Evolutionary conservation across 2,888 invertebrate genomes (phyloP), one percentile per base, ranked within the genome.

Genomic region (Epistrophe grossulariae): DNA sequence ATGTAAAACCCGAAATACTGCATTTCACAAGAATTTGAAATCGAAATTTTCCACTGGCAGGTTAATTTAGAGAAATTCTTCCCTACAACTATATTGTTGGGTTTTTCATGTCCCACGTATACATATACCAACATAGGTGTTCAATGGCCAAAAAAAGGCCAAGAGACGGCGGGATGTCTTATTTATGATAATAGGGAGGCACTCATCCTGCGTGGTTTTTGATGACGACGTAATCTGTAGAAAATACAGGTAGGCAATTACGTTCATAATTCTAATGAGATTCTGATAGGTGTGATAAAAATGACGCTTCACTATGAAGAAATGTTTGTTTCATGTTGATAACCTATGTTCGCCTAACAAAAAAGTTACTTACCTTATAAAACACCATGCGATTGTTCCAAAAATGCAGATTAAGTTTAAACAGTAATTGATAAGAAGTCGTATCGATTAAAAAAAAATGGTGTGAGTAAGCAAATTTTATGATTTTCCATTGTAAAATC

Each of bases 1-100:
- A 85, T 85, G 81, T 85, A 85, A 85, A 85, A 45, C 57, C 19
- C 31, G 74, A 85, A 81, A 64, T 74, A 19, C 13, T 71, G 72
- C 71, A 84, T 84, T 84, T 84, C 79, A 84, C 84, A 28, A 84
- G 48, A 77, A 28, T 48, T 15, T 28, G 77, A 72, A 79, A 84
- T 70, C 55, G 11, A 70, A 55, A 70, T 70, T 70, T 55, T 55
- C 70, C 70, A 55, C 43, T 55, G 52, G 13, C 28, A 40, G 55
- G 55, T 70, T 40, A n/a, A 2, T 64, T 45, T 19, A 50, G 35
- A 66, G n/a, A 7, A 48, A 35, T 38, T 19, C 13, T 31, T 43
- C 15, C 15, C n/a, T 45, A n/a, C 31, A n/a, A 45, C n/a, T n/a
- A n/a, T 1, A 31, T 19, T 62, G 19, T 24, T 62, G 4, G 40